These are phyloP conservation scores for Bombus breviceps DNA, from an alignment of 1,140 invertebrate species.

Conservation along the genomic window DNA sequence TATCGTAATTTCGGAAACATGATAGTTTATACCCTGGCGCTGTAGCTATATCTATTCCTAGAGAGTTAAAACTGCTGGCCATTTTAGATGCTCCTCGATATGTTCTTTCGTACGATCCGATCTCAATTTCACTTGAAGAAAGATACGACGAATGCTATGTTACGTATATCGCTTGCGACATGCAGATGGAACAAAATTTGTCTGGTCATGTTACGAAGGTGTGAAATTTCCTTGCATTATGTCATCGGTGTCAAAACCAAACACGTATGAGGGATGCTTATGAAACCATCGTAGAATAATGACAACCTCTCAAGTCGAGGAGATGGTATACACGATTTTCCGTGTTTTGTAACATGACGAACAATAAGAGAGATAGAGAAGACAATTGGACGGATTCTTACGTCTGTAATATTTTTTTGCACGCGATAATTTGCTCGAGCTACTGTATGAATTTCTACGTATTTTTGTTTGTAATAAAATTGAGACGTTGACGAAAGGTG, in stretches of 20 bases:
- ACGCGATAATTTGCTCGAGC: not conserved
- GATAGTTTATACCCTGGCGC: too few relatives aligned
- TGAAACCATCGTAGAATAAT: constrained; percentile 58
- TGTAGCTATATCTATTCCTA: too few relatives aligned
- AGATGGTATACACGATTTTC: constrained; percentile 36
- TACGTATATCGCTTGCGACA: not conserved
- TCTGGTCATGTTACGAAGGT: constrained; percentile 34
- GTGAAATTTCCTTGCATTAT: constrained; percentile 52
- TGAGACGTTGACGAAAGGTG: too few relatives aligned
- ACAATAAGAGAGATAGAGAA: not conserved
- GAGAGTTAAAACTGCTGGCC: too few relatives aligned
- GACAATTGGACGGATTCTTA: not conserved
- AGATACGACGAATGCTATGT: not conserved
- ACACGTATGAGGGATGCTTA: constrained; percentile 42
- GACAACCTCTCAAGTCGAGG: constrained; percentile 34
- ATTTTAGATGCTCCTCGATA: not conserved
- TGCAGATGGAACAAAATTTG: constrained; percentile 41
- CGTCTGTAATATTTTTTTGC: not conserved
- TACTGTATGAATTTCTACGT: too few relatives aligned
- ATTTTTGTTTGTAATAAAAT: too few relatives aligned
- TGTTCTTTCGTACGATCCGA: not conserved
- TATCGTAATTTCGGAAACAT: not conserved
- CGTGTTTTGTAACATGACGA: not conserved
- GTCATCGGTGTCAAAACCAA: constrained; percentile 56
- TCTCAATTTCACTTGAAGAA: not conserved